Evolutionary conservation across 2,888 invertebrate genomes (phyloP).

Genomic region (Anthophora plumipes): DNA sequence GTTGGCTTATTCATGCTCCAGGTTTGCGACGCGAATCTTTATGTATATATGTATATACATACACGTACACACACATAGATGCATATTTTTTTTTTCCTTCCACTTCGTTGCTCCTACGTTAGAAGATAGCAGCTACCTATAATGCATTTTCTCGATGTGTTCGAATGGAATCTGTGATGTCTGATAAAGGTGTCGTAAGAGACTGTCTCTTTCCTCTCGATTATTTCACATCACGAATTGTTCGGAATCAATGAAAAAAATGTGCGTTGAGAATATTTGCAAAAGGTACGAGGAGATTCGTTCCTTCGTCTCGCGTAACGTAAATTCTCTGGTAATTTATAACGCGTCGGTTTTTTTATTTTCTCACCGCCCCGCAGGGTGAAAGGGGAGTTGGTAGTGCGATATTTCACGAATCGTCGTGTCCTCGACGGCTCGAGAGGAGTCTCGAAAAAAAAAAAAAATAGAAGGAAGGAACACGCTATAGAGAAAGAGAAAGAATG

Average conservation of each 20-base stretch:
- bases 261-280: slow-evolving; percentile 1
- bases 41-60: slow-evolving; percentile 35
- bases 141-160: slow-evolving; percentile 40
- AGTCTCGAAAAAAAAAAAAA: slow-evolving; percentile 27
- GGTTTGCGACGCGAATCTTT: slow-evolving; percentile 63
- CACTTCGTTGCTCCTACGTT: background rate
- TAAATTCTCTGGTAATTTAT: slow-evolving; percentile 50
- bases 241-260: slow-evolving; percentile 4
- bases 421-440: slow-evolving; percentile 65
- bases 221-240: background rate
- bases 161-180: background rate
- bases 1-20: slow-evolving; percentile 81
- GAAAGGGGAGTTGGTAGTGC: slow-evolving; percentile 50
- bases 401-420: slow-evolving; percentile 67
- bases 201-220: background rate
- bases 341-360: slow-evolving; percentile 39
- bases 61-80: slow-evolving; percentile 13
- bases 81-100: slow-evolving; percentile 1
- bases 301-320: slow-evolving; percentile 26
- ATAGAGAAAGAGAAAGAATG: background rate
- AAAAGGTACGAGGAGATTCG: slow-evolving; percentile 1
- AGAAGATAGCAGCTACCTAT: slow-evolving; percentile 24
- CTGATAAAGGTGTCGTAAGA: background rate
- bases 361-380: background rate
- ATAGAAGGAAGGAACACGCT: slow-evolving; percentile 3